These are phyloP conservation scores for Dryobates pubescens DNA, from an alignment of 2,797 vertebrate genomes.

Conservation along the genomic window DNA sequence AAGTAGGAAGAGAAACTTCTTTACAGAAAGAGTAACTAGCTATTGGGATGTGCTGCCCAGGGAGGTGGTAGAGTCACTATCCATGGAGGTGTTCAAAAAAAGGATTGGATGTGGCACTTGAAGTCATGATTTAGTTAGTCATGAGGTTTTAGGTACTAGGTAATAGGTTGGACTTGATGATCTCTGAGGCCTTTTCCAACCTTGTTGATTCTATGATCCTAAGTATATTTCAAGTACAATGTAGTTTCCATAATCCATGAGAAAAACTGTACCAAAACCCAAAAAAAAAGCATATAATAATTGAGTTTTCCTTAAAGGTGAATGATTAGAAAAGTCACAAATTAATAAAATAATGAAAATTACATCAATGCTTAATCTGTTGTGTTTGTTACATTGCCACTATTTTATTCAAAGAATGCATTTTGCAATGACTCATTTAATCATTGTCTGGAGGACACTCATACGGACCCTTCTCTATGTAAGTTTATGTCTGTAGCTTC, in stretches of 20 bases:
- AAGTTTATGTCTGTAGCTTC: neutral
- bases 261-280: neutral
- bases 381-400: neutral
- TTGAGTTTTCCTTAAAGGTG: neutral
- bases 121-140: no score
- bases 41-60: no score
- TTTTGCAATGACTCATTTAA: neutral
- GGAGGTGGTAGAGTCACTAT: no score
- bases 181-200: no score
- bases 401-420: neutral
- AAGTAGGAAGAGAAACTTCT: neutral
- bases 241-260: neutral
- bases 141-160: no score
- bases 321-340: fast-evolving
- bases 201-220: no score
- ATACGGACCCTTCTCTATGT: neutral
- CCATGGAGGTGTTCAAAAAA: no score
- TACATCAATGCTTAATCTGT: neutral
- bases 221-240: neutral
- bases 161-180: no score
- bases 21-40: no score
- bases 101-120: no score
- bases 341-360: neutral
- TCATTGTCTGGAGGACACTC: neutral
- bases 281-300: neutral